A percentile compares a stretch with the other conserved stretches of the same genome.
phyloP scores from a whole-genome alignment of 2,888 invertebrate genomes.

The Trachelus tabidus region DNA sequence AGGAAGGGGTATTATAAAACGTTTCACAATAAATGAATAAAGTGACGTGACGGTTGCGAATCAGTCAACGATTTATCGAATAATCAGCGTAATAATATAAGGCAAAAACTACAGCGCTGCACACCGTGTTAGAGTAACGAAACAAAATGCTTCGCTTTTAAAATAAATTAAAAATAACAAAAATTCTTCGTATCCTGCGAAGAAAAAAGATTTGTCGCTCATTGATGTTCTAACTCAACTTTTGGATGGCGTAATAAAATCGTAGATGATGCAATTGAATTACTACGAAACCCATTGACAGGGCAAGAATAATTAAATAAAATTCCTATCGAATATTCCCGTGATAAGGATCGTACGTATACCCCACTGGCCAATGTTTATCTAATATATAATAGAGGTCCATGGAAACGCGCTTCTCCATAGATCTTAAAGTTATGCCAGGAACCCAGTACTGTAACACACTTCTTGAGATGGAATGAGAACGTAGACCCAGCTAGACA shows the following conservation, averaged over 20 bases:
- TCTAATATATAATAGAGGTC: constrained; percentile 4
- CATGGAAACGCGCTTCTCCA: neutral
- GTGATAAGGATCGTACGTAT: neutral
- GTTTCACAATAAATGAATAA: neutral
- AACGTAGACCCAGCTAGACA: neutral
- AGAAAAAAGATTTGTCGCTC: neutral
- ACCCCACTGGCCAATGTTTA: neutral
- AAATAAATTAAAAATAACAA: neutral
- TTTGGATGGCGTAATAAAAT: neutral
- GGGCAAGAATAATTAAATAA: neutral
- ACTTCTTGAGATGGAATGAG: neutral
- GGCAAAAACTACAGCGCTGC: no score
- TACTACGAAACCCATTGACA: neutral
- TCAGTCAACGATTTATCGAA: no score
- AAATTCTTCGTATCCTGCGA: neutral
- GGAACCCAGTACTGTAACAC: neutral
- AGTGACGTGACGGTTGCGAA: no score
- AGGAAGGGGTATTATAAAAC: neutral
- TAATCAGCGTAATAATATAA: no score
- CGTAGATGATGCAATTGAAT: neutral
- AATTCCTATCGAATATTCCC: neutral
- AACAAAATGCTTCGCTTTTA: no score
- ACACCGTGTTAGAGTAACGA: no score
- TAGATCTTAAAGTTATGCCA: neutral
- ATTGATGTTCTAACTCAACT: neutral